Conservation (phyloP, 2,113 vertebrate species). For the Passer domesticus region DNA sequence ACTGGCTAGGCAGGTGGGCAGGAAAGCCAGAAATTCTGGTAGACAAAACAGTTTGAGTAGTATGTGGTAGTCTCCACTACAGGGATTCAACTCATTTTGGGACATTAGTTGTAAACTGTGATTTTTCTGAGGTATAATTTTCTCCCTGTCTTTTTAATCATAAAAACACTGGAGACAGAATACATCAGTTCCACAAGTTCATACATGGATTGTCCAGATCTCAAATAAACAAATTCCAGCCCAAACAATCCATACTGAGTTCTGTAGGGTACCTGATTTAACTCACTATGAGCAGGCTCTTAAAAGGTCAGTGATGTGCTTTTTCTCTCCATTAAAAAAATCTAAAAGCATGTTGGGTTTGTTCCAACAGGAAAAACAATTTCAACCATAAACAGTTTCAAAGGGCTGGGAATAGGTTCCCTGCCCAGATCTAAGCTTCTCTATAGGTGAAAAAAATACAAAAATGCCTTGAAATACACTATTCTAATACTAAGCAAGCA, state of each 20-base stretch:
- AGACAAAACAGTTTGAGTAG: background rate
- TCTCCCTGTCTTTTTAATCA: background rate
- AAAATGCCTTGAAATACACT: background rate
- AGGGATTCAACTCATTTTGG: background rate
- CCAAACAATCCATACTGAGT: background rate
- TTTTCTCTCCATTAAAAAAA: slow-evolving; percentile 2
- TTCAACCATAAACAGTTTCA: slow-evolving; percentile 8
- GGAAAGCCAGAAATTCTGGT: background rate
- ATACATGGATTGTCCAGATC: background rate
- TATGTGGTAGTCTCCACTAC: background rate
- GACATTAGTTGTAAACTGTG: background rate
- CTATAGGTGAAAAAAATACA: background rate
- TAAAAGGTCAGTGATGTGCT: background rate
- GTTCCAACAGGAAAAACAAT: background rate
- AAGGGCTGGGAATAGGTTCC: background rate
- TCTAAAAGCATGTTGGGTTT: background rate
- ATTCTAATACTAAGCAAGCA: background rate
- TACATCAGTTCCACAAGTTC: background rate
- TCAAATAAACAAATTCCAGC: background rate
- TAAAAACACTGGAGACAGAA: background rate
- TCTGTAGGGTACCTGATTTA: background rate
- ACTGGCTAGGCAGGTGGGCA: background rate
- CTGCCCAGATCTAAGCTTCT: background rate
- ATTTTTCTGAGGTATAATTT: background rate
- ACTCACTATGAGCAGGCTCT: background rate